Evolutionary conservation across 2,888 invertebrate species (phyloP).

Genomic region (Dilophus febrilis): DNA sequence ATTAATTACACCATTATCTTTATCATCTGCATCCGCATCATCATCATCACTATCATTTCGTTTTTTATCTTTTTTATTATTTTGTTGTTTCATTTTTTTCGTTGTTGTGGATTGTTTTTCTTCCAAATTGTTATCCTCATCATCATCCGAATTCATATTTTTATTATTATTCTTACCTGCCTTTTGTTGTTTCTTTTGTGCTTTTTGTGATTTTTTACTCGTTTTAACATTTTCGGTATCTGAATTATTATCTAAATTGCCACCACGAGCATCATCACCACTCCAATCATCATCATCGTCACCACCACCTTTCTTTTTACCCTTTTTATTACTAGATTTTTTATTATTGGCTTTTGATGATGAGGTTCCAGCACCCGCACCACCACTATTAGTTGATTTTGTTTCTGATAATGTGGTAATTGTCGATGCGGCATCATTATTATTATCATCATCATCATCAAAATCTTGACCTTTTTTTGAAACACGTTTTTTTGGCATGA

Average conservation of each 20-base stretch:
- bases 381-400: slow-evolving; percentile 19
- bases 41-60: slow-evolving; percentile 11
- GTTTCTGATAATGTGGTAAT: background rate
- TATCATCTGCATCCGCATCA: slow-evolving; percentile 10
- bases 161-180: slow-evolving; percentile 33
- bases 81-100: slow-evolving; percentile 7
- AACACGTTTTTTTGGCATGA: slow-evolving; percentile 42
- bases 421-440: slow-evolving; percentile 19
- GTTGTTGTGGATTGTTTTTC: slow-evolving; percentile 5
- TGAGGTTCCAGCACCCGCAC: slow-evolving; percentile 38
- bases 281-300: slow-evolving; percentile 31
- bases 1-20: slow-evolving; percentile 11
- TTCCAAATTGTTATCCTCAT: slow-evolving; percentile 15
- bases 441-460: slow-evolving; percentile 35
- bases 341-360: slow-evolving; percentile 29
- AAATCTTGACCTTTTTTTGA: slow-evolving; percentile 39
- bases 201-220: slow-evolving; percentile 25
- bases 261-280: slow-evolving; percentile 22
- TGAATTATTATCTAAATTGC: slow-evolving; percentile 11
- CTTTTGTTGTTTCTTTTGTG: slow-evolving; percentile 31
- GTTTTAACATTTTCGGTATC: slow-evolving; percentile 25
- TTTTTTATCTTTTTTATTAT: slow-evolving; percentile 18
- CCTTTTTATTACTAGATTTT: slow-evolving; percentile 26
- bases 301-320: slow-evolving; percentile 27
- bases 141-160: slow-evolving; percentile 29